phyloP scores from a whole-genome alignment of 1,140 invertebrate species.

The Drosophila mauritiana region DNA sequence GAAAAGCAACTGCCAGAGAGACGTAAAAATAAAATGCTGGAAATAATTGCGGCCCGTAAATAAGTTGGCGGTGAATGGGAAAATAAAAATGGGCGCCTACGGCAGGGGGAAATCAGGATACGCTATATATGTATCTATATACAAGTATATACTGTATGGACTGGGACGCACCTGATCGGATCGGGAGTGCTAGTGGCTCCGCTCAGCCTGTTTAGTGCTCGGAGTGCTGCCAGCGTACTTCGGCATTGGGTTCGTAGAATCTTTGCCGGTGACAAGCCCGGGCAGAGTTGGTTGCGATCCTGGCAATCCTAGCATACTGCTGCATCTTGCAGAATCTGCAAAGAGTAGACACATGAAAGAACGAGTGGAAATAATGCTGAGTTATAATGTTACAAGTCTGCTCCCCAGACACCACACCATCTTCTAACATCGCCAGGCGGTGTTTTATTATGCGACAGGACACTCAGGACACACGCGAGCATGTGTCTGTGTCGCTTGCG shows the following conservation, averaged over 20 bases:
- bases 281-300: constrained; percentile 33
- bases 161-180: constrained; percentile 1
- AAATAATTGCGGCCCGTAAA: constrained; percentile 73
- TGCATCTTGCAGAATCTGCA: constrained; percentile 24
- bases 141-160: too few species aligned
- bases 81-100: not conserved
- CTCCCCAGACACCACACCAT: not conserved
- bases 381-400: not conserved
- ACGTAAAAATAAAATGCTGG: constrained; percentile 71
- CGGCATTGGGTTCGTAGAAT: constrained; percentile 44
- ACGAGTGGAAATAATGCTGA: too few species aligned
- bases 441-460: constrained; percentile 26
- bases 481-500: too few species aligned
- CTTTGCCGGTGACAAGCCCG: constrained; percentile 35
- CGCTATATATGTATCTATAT: too few species aligned
- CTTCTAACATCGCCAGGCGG: not conserved
- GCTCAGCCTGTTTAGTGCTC: constrained; percentile 29
- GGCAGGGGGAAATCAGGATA: too few species aligned
- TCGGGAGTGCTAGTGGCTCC: constrained; percentile 1
- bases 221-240: constrained; percentile 42
- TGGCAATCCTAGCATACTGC: constrained; percentile 7
- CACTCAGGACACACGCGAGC: not conserved
- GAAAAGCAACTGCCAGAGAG: constrained; percentile 49
- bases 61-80: constrained; percentile 37
- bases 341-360: not conserved